Evolutionary conservation across 2,113 vertebrate genomes (phyloP), one percentile per base, ranked within the genome.

Genomic region (Pluvianellus socialis): DNA sequence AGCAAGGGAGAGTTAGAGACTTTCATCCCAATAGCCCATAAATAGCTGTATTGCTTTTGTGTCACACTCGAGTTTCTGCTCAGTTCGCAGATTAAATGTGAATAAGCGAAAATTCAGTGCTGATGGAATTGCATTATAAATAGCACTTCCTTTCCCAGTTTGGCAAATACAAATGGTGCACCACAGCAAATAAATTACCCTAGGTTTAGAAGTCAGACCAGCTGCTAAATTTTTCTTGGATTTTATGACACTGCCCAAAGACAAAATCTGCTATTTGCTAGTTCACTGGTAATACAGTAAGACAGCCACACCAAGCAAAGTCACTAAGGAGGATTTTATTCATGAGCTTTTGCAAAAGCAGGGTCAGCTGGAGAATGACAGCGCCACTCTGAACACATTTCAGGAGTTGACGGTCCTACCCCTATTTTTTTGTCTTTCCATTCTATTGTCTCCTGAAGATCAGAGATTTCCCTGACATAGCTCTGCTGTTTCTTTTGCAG

Each of bases 371-470:
- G 62, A 53, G 22, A 79, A 61, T 5, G 14, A 50, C 53, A 62
- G 42, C 7, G 38, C 49, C 90, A 81, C 11, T 22, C 3, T 9
- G 77, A 65, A 50, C 24, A 61, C 33, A 32, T 8, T 81, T 47
- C 32, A 63, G 50, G 52, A 93, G 77, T 17, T 74, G 26, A 83
- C 16, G 95, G 61, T 92, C 98, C 98, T 99, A 98, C 98, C 98
- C 98, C 98, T 98, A 98, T 99, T 98, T 99, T 99, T 98, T 99
- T 99, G 98, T 99, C 99, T 98, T 99, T 99, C 99, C 99, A 99
- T 74, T 99, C 99, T 98, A 99, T 98, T 38, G 99, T 99, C 90
- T 99, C 99, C 98, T 99, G 99, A 82, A 99, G 98, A 91, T 99
- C 99, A 90, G 98, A 97, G 68, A 99, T 98, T 96, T 99, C 99